Conservation (phyloP, 64 coral and sea anemone genomes). For the Montipora sp. region DNA sequence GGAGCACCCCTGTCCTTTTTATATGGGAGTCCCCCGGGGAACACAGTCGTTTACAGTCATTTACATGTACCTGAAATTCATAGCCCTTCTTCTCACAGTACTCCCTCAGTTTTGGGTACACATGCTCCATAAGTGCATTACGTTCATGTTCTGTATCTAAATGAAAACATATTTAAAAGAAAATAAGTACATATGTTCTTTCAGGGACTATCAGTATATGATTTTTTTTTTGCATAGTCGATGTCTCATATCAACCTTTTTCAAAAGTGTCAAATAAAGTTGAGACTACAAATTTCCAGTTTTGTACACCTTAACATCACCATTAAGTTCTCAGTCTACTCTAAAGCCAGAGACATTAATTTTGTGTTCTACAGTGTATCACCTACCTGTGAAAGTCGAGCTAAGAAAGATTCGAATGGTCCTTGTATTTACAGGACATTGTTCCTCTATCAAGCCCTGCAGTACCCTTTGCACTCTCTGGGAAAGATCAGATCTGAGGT, state of each 20-base stretch:
- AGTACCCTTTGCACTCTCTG: conserved; percentile 56
- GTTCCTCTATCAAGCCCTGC: conserved; percentile 50
- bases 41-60: neutral
- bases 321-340: no score
- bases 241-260: no score
- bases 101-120: conserved; percentile 80
- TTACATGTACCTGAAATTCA: conserved; percentile 84
- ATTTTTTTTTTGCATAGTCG: no score
- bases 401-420: conserved; percentile 87
- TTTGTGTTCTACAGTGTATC: neutral
- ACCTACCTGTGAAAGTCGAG: conserved; percentile 87
- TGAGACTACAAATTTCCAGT: no score
- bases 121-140: conserved; percentile 88
- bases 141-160: conserved; percentile 86
- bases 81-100: conserved; percentile 83
- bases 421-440: conserved; percentile 77
- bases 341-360: no score
- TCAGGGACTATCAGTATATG: no score
- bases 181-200: neutral
- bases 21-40: no score
- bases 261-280: no score
- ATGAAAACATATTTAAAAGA: neutral
- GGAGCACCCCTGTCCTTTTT: no score
- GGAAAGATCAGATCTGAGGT: conserved; percentile 24
- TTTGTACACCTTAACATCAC: no score